Base-by-base conservation (phyloP, 1,140 invertebrate genomes). In the Sitobion miscanthi region DNA sequence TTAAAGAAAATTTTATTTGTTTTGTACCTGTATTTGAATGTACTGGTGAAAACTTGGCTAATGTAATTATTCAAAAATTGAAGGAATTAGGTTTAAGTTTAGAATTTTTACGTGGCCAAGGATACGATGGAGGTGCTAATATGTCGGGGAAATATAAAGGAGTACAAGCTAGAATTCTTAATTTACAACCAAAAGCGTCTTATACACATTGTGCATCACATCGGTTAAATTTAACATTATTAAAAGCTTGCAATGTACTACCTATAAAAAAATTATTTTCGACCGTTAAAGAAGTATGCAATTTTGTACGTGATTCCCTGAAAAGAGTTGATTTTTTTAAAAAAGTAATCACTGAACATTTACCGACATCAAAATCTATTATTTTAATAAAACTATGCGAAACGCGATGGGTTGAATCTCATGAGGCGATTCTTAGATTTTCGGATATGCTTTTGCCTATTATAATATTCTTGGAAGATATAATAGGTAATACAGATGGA, bases 361-460 rank as follows among this genome's bases (percentile, higher is more conserved):
- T 86, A 86, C 83, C 83, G 23, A 25, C 83, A 85, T 85, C 83
- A 45, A 85, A 85, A 85, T 42, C 83, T 45, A 8, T 85, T 85
- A 45, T 86, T 45, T 86, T 86, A 86, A 86, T 86, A 86, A 86
- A 45, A 45, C 42, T 45, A 45, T 86, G 42, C 25, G 83, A 86
- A 86, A 85, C 35, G 77, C n/a, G 35, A 83, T 83, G 77, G 77
- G 77, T 83, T 57, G 57, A 57, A 57, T 57, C 23, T 57, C 57
- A 57, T 57, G 57, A 57, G 14, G 57, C 23, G 57, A 25, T 57
- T 57, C 57, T 57, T 57, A 57, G 57, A 57, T 57, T 57, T 57
- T 57, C 54, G 57, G 57, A 83, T 83, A 83, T 83, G 77, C 35
- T 83, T 38, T 38, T 83, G 35, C 77, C 35, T 82, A 35, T 35